These are phyloP conservation scores for Agrochola macilenta DNA, from an alignment of 2,888 invertebrate genomes.

Conservation along the genomic window DNA sequence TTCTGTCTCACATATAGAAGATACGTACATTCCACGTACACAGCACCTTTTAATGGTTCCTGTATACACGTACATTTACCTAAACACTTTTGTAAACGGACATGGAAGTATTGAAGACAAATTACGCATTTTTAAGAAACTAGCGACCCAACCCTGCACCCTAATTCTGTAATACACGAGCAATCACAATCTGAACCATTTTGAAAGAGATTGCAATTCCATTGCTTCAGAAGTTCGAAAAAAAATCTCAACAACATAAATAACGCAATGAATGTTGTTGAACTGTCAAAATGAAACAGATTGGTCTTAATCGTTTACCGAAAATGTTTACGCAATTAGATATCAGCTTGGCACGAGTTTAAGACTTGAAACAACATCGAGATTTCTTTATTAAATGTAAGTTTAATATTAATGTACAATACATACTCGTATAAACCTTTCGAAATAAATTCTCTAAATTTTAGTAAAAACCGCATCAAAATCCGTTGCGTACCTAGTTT, in stretches of 20 bases:
- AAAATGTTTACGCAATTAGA: no score
- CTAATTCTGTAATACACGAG: no score
- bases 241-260: no score
- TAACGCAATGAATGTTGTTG: no score
- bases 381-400: background rate
- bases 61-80: constrained; percentile 21
- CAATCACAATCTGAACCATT: no score
- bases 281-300: no score
- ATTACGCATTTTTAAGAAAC: background rate
- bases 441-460: background rate
- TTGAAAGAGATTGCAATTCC: no score
- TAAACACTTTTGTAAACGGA: constrained; percentile 10
- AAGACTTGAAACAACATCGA: background rate
- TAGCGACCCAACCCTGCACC: background rate
- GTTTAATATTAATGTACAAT: background rate
- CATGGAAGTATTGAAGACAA: background rate
- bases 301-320: no score
- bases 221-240: no score
- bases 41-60: constrained; percentile 23
- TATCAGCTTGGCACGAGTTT: background rate
- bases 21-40: constrained; percentile 49
- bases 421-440: background rate
- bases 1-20: constrained; percentile 68
- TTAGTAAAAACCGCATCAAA: background rate
- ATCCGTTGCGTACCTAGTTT: background rate